Base-by-base conservation (phyloP, 2,888 invertebrate genomes). In the Fragum fragum region DNA sequence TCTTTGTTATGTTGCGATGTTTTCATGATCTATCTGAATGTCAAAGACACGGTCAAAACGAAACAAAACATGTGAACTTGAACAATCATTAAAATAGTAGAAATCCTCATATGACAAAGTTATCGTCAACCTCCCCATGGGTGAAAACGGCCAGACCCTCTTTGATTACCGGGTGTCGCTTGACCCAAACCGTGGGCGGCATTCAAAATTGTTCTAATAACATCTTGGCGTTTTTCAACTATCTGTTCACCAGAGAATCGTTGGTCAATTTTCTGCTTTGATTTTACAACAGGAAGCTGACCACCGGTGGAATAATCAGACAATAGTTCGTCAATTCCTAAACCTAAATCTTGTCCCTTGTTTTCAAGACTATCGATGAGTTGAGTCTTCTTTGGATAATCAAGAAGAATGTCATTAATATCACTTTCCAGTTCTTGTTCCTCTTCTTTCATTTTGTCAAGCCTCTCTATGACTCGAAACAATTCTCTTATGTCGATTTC, bases 121-220 rank as follows among this genome's bases (percentile, higher is more conserved):
- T n/a, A 52, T 2, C 52, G 14, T 57, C 28, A 57, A 23, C 57
- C 57, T 11, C 57, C 57, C 57, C 57, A 57, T 26, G 57, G 26
- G 23, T 57, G 57, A 14, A 57, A 57, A 1, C 57, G 57, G 7
- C 26, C n/a, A 5, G 9, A 5, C 2, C 57, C 28, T 57, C 23
- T 57, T 11, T 26, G 26, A 26, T 6, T 57, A 1, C 28, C 57
- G 6, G 57, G 23, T 57, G 57, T 57, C 14, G 28, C 28, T 14
- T 26, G 57, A 14, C 57, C 57, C 2, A 57, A n/a, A 5, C 57
- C 28, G 14, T 57, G 57, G 1, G 57, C 57, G 14, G 57, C 57
- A 23, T 57, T 57, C 57, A 57, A n/a, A 23, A 57, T 23, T 26
- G 23, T 57, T n/a, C 28, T 11, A 6, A 57, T 18, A 14, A 57